A percentile compares a stretch with the other conserved stretches of the same genome.
These are phyloP conservation scores for Graptemys geographica DNA, from an alignment of 2,797 vertebrate species.

Conservation along the genomic window DNA sequence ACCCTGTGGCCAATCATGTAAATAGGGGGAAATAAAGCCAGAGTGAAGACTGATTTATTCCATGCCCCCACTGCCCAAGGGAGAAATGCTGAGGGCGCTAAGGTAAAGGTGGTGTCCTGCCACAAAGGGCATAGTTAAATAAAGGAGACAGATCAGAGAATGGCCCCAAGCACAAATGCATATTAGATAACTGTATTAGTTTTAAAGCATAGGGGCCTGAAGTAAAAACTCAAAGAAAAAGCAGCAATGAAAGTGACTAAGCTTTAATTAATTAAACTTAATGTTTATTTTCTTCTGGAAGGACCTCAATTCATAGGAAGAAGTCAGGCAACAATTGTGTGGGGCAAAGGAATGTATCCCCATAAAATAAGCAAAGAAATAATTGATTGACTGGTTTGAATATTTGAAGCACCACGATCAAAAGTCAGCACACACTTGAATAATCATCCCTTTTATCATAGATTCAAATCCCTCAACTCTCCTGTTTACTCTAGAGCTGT, in stretches of 20 bases:
- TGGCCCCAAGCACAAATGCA: neutral
- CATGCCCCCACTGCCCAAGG: neutral
- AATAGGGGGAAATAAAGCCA: neutral
- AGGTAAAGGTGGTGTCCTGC: neutral
- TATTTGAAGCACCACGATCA: neutral
- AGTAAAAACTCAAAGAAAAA: constrained; percentile 3
- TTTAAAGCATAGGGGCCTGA: neutral
- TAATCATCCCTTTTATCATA: neutral
- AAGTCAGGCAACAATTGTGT: neutral
- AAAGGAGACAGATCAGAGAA: neutral
- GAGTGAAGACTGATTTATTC: neutral
- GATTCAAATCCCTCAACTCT: neutral
- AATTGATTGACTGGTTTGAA: neutral
- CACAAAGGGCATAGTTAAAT: neutral
- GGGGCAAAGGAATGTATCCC: neutral
- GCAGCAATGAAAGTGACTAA: constrained; percentile 12
- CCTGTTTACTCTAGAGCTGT: neutral
- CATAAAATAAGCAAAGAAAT: neutral
- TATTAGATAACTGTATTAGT: neutral
- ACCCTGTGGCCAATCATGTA: neutral
- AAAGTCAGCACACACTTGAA: neutral
- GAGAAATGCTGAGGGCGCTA: neutral
- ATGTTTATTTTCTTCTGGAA: neutral
- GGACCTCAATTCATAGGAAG: neutral
- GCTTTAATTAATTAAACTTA: neutral